Evolutionary conservation across 37 sponge, comb jelly and placozoan genomes (phyloP).

Genomic region (Hormiphora californensis): DNA sequence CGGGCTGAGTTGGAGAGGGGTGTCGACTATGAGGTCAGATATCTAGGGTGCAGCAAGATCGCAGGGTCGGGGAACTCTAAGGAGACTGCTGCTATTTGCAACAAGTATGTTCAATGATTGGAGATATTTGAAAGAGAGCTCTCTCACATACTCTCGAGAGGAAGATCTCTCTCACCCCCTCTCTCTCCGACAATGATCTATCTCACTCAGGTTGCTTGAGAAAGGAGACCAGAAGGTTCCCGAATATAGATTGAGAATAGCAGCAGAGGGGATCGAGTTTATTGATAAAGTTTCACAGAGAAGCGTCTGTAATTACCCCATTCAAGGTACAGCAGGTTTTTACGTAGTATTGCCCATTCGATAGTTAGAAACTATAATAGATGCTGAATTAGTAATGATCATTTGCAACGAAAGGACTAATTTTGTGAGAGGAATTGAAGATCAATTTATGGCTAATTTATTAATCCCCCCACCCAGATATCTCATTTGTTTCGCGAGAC

Average conservation of each 20-base stretch:
- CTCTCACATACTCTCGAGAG: not conserved
- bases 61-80: not conserved
- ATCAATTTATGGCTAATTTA: too few relatives aligned
- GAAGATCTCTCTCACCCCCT: not conserved
- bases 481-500: constrained; percentile 12
- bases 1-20: not conserved
- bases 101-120: too few relatives aligned
- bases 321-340: not conserved
- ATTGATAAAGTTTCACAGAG: not conserved
- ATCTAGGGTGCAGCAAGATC: not conserved
- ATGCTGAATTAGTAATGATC: too few relatives aligned
- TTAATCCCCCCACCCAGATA: not conserved
- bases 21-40: constrained; percentile 20
- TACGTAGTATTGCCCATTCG: too few relatives aligned
- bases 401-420: too few relatives aligned
- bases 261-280: not conserved
- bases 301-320: not conserved
- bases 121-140: too few relatives aligned
- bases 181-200: not conserved
- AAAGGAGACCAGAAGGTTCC: constrained; percentile 40
- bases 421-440: too few relatives aligned
- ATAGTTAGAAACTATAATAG: too few relatives aligned
- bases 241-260: not conserved
- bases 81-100: not conserved
- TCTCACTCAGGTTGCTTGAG: not conserved